Percentiles rank a stretch among this genome's conserved stretches.
Conservation (phyloP, 2,797 vertebrate species). For the Denticeps clupeoides region DNA sequence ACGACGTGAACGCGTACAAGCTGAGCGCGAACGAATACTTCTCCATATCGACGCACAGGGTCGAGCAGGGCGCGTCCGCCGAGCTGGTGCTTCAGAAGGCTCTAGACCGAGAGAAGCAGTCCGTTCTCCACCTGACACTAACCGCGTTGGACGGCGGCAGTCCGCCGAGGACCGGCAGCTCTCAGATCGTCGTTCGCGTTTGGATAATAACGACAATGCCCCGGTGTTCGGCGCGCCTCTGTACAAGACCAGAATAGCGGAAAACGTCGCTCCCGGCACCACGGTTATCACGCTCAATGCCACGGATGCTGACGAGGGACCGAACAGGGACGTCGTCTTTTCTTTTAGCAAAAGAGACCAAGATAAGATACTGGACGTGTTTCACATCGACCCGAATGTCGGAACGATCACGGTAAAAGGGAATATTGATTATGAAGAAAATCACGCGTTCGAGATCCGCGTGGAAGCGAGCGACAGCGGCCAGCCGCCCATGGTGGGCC, state of each 20-base stretch:
- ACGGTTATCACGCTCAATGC: conserved; percentile 41
- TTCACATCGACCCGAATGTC: conserved; percentile 43
- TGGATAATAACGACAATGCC: conserved; percentile 62
- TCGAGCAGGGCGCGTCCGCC: conserved; percentile 44
- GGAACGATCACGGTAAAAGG: conserved; percentile 54
- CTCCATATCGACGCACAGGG: conserved; percentile 45
- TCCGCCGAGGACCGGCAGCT: conserved; percentile 50
- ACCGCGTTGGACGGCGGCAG: conserved; percentile 63
- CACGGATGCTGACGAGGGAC: conserved; percentile 46
- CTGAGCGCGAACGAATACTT: conserved; percentile 58
- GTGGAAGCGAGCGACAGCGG: conserved; percentile 60
- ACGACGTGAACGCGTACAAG: conserved; percentile 60
- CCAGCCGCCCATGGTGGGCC: conserved; percentile 39
- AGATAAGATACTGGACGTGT: conserved; percentile 30
- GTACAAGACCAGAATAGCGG: conserved; percentile 50
- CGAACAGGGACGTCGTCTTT: conserved; percentile 52
- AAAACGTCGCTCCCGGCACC: conserved; percentile 44
- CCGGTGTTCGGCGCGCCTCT: conserved; percentile 50
- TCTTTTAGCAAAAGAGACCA: conserved; percentile 46
- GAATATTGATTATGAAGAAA: conserved; percentile 54
- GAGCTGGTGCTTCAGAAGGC: conserved; percentile 56
- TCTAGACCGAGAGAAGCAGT: conserved; percentile 59
- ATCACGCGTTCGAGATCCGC: conserved; percentile 51
- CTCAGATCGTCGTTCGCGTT: conserved; percentile 50
- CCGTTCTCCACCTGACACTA: conserved; percentile 44